Evolutionary conservation across 2,888 invertebrate species (phyloP).

Genomic region (Meiosimyza platycephala): DNA sequence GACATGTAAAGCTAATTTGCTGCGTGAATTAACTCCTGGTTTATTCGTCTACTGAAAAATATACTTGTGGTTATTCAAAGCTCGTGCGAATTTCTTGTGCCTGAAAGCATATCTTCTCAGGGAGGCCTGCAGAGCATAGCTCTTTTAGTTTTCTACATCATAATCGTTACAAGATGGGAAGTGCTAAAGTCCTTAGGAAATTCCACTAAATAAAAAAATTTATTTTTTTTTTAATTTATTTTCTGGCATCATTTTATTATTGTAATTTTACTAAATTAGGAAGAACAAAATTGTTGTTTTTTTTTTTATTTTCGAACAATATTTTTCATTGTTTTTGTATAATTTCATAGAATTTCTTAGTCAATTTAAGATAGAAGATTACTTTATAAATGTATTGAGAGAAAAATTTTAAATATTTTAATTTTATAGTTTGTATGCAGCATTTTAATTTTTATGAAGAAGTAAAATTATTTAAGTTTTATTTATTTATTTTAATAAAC

Average conservation of each 20-base stretch:
- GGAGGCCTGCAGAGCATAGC: too few relatives aligned
- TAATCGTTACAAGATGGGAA: too few relatives aligned
- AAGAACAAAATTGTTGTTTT: slow-evolving; percentile 25
- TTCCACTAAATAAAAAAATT: not conserved
- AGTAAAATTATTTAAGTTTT: too few relatives aligned
- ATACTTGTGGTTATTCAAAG: too few relatives aligned
- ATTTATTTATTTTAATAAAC: slow-evolving; percentile 6
- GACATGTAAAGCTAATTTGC: too few relatives aligned
- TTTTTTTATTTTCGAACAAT: not conserved
- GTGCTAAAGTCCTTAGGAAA: too few relatives aligned
- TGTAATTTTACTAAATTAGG: slow-evolving; percentile 25
- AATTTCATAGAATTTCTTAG: not conserved
- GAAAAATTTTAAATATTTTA: slow-evolving; percentile 9
- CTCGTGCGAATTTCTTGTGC: too few relatives aligned
- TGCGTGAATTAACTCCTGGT: too few relatives aligned
- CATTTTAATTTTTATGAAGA: not conserved
- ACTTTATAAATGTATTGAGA: slow-evolving; percentile 6
- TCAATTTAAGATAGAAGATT: slow-evolving; percentile 1
- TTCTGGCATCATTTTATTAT: slow-evolving; percentile 28
- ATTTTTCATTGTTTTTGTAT: slow-evolving; percentile 3
- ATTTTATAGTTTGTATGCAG: not conserved
- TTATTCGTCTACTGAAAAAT: too few relatives aligned
- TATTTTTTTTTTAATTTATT: slow-evolving; percentile 12
- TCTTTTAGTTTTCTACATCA: too few relatives aligned
- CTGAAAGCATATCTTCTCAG: too few relatives aligned